Conservation (phyloP, 2,888 invertebrate species). For the Hoplodrina ambigua region DNA sequence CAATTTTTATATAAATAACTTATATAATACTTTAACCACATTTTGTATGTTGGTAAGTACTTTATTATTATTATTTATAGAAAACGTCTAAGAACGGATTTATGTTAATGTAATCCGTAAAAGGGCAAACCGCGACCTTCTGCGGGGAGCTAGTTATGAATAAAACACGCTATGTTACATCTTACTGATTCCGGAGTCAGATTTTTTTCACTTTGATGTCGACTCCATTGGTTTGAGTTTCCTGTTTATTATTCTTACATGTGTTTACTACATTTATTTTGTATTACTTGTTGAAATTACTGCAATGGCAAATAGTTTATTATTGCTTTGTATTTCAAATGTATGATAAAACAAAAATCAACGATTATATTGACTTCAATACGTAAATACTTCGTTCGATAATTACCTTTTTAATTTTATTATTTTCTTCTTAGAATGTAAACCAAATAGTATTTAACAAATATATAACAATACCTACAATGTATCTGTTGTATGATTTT, state of each 20-base stretch:
- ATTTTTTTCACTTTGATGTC: constrained; percentile 38
- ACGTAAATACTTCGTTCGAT: too few species aligned
- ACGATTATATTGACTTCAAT: too few species aligned
- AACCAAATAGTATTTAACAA: too few species aligned
- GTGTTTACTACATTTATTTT: too few species aligned
- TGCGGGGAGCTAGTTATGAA: constrained; percentile 56
- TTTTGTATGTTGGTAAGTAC: constrained; percentile 46
- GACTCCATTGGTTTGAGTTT: constrained; percentile 22
- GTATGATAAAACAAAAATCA: too few species aligned
- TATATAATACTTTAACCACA: constrained; percentile 36
- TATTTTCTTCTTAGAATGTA: too few species aligned
- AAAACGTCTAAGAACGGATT: constrained; percentile 60
- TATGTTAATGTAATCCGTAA: constrained; percentile 65
- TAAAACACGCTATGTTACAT: constrained; percentile 53
- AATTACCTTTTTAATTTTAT: too few species aligned
- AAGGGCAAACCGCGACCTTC: constrained; percentile 58
- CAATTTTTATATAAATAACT: constrained; percentile 6
- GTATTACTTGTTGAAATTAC: too few species aligned
- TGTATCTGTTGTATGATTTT: too few species aligned
- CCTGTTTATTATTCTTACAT: neutral
- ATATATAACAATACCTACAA: too few species aligned
- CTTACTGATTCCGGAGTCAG: constrained; percentile 31
- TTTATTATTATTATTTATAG: constrained; percentile 52
- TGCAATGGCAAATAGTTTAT: too few species aligned
- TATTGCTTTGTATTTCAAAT: too few species aligned